Conservation (phyloP, 1,140 invertebrate species). For the Dendroctonus ponderosae region DNA sequence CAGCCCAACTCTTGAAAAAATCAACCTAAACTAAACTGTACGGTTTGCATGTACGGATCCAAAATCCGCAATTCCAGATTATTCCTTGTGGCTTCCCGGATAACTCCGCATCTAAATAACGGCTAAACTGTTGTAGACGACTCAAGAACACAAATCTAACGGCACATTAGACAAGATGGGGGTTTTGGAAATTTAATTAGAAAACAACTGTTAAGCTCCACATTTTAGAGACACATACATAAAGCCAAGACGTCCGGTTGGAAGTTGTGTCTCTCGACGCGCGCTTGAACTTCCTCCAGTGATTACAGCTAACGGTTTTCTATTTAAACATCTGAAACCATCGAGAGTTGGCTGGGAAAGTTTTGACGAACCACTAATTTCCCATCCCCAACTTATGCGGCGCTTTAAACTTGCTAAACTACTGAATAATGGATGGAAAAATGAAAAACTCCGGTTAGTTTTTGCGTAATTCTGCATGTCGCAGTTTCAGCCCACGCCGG, state of each 20-base stretch:
- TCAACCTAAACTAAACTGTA: no score
- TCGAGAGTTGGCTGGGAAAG: background rate
- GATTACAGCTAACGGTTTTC: background rate
- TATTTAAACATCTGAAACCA: slow-evolving; percentile 6
- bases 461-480: no score
- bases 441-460: background rate
- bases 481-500: background rate
- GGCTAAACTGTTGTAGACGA: slow-evolving; percentile 5
- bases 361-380: no score
- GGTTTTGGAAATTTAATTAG: slow-evolving; percentile 17
- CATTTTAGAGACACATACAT: slow-evolving; percentile 4
- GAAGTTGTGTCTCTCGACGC: background rate
- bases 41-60: no score
- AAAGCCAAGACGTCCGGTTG: slow-evolving; percentile 3
- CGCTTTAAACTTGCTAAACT: no score
- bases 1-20: no score
- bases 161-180: slow-evolving; percentile 7
- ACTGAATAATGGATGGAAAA: no score
- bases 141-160: slow-evolving; percentile 7
- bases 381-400: no score
- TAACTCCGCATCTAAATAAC: background rate
- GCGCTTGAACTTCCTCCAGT: background rate
- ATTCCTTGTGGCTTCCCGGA: no score
- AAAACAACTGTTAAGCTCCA: slow-evolving; percentile 12
- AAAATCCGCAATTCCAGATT: no score